phyloP scores from a whole-genome alignment of 2,888 invertebrate genomes.

The Ichneumon xanthorius region DNA sequence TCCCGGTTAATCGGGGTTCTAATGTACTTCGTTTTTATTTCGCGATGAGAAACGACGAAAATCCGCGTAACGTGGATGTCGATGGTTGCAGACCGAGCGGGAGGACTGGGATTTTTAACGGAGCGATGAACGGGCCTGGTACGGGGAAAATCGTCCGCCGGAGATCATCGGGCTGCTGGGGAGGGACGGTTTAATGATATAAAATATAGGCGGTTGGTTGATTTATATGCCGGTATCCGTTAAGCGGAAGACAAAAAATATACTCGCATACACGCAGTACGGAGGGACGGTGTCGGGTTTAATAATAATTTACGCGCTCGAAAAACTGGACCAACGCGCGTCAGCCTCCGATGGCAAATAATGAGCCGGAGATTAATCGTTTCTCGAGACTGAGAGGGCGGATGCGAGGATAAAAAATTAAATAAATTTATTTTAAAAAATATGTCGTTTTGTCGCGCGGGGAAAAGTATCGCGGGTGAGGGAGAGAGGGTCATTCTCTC shows the following conservation, averaged over 20 bases:
- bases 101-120: constrained; percentile 10
- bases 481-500: constrained; percentile 22
- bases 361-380: constrained; percentile 62
- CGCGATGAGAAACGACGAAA: background rate
- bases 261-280: constrained; percentile 7
- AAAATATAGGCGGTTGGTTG: constrained; percentile 40
- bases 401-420: background rate
- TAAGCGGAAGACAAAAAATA: constrained; percentile 27
- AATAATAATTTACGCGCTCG: constrained; percentile 54
- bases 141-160: background rate
- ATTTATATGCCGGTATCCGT: background rate
- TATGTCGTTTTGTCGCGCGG: background rate
- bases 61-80: constrained; percentile 1
- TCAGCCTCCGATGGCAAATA: constrained; percentile 48
- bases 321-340: constrained; percentile 51
- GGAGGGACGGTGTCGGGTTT: constrained; percentile 14
- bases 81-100: background rate
- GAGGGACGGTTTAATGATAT: constrained; percentile 2
- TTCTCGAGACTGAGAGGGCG: constrained; percentile 38
- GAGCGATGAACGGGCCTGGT: background rate
- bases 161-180: background rate
- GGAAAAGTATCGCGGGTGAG: background rate
- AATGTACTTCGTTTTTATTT: background rate
- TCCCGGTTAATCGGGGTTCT: too few relatives aligned
- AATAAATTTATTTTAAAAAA: background rate